Percentiles rank a stretch among this genome's conserved stretches.
Evolutionary conservation across 2,888 invertebrate genomes (phyloP).

Genomic region (Dorcus hopei): DNA sequence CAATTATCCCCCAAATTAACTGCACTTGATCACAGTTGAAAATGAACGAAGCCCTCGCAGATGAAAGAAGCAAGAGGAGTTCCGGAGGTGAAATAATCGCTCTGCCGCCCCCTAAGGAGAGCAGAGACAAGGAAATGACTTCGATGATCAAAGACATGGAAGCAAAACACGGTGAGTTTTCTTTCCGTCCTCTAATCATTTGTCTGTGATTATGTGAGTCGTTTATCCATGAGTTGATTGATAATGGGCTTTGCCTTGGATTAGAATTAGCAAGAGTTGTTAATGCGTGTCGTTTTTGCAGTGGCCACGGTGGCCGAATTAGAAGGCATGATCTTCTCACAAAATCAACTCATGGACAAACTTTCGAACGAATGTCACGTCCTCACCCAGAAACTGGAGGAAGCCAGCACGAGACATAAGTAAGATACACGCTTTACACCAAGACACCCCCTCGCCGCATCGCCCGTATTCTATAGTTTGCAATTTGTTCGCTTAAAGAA

Average conservation of each 20-base stretch:
- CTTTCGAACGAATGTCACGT: slow-evolving; percentile 85
- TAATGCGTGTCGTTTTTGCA: slow-evolving; percentile 50
- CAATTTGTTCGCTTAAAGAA: no score
- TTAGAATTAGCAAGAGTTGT: background rate
- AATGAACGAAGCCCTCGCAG: slow-evolving; percentile 41
- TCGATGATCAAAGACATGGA: slow-evolving; percentile 77
- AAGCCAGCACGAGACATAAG: slow-evolving; percentile 85
- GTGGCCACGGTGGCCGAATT: slow-evolving; percentile 86
- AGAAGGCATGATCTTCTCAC: slow-evolving; percentile 85
- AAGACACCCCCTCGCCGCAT: background rate
- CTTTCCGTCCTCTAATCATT: background rate
- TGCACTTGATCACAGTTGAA: slow-evolving; percentile 34
- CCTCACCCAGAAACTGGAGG: slow-evolving; percentile 87
- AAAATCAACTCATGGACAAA: slow-evolving; percentile 91
- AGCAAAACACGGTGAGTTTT: slow-evolving; percentile 75
- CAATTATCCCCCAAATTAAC: no score
- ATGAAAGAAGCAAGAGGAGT: slow-evolving; percentile 40
- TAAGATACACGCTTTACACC: slow-evolving; percentile 52
- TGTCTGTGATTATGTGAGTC: background rate
- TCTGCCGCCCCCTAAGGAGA: slow-evolving; percentile 38
- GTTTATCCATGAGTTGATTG: slow-evolving; percentile 47
- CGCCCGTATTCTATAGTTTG: background rate
- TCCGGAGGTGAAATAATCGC: slow-evolving; percentile 33
- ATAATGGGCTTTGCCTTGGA: background rate
- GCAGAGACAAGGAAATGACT: slow-evolving; percentile 65